Percentiles rank a stretch among this genome's conserved stretches.
Evolutionary conservation across 2,797 vertebrate genomes (phyloP).

Genomic region (Apodemus agrarius): DNA sequence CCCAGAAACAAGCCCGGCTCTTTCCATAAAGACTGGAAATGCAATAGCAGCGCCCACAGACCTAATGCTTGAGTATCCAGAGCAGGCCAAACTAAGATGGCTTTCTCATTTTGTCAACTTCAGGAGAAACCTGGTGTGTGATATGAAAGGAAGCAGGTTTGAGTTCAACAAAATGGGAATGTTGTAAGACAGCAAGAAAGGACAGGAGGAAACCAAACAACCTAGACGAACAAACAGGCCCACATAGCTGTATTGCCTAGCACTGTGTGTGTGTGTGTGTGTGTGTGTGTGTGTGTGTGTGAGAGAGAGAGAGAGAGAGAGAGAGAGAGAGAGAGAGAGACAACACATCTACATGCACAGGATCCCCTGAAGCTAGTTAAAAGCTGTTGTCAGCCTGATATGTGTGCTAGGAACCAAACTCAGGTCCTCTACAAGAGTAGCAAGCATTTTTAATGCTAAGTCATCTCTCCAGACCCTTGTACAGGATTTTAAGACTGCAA

Average conservation of each 20-base stretch:
- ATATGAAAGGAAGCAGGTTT: background rate
- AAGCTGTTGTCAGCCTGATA: background rate
- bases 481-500: background rate
- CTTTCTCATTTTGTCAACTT: background rate
- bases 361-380: background rate
- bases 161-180: background rate
- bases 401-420: background rate
- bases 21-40: constrained; percentile 17
- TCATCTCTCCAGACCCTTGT: background rate
- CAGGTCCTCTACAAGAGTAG: background rate
- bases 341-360: background rate
- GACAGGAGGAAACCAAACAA: background rate
- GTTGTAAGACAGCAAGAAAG: background rate
- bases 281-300: background rate
- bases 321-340: background rate
- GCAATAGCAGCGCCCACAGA: background rate
- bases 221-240: background rate
- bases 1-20: background rate
- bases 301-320: background rate
- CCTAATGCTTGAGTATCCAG: background rate
- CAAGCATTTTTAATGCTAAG: background rate
- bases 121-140: background rate
- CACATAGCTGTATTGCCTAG: background rate
- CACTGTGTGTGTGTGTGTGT: background rate
- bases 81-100: background rate